A percentile compares a stretch with the other conserved stretches of the same genome.
phyloP scores from a whole-genome alignment of 2,888 invertebrate species.

The Orthonevra nobilis region DNA sequence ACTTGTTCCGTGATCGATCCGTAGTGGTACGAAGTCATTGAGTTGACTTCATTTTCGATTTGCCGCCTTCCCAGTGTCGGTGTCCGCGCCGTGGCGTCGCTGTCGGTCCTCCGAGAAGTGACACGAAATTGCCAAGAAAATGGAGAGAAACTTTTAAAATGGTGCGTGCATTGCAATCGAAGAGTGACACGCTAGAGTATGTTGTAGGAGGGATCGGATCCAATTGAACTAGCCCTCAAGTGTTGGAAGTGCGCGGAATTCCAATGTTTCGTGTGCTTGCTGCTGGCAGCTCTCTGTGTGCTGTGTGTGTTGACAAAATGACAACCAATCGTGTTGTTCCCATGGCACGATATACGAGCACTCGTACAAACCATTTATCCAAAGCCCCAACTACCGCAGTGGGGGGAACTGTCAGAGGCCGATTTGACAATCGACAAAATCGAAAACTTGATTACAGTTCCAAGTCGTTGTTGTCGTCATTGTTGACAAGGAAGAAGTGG shows the following conservation, averaged over 20 bases:
- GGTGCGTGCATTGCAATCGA: constrained; percentile 64
- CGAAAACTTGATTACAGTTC: constrained; percentile 69
- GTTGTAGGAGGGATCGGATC: constrained; percentile 65
- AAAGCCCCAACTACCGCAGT: constrained; percentile 14
- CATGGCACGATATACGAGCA: constrained; percentile 64
- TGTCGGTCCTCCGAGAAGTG: no score
- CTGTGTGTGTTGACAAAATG: constrained; percentile 74
- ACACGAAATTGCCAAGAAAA: constrained; percentile 54
- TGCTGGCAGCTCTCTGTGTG: not conserved
- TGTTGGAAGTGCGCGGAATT: constrained; percentile 47
- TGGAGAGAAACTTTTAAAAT: constrained; percentile 14
- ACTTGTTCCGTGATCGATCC: constrained; percentile 69
- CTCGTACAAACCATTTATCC: constrained; percentile 28
- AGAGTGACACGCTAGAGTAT: constrained; percentile 54
- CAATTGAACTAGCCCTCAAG: constrained; percentile 67
- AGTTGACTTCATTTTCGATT: constrained; percentile 68
- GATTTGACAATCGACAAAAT: constrained; percentile 70
- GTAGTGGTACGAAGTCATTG: constrained; percentile 53
- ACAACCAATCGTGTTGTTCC: constrained; percentile 75
- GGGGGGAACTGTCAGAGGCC: constrained; percentile 64
- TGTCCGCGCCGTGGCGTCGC: constrained; percentile 47
- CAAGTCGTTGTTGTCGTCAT: constrained; percentile 31
- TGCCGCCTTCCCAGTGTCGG: no score
- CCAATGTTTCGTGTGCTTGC: constrained; percentile 53
- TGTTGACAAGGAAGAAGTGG: not conserved